These are phyloP conservation scores for Diabrotica virgifera DNA, from an alignment of 1,140 invertebrate species.

Conservation along the genomic window DNA sequence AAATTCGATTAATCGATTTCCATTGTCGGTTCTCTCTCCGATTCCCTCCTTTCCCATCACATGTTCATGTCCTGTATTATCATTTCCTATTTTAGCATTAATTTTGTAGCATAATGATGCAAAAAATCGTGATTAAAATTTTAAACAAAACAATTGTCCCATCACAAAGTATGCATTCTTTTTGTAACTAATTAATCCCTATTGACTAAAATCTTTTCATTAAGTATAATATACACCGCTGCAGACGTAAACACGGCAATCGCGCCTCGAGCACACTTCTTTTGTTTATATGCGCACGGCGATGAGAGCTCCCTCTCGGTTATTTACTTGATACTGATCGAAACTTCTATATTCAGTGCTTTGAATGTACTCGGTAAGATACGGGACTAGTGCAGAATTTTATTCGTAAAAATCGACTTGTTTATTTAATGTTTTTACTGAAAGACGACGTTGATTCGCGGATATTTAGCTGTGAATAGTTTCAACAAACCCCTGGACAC, in stretches of 20 bases:
- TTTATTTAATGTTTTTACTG: conserved; percentile 15
- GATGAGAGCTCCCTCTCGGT: conserved; percentile 7
- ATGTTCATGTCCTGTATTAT: no score
- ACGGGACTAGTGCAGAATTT: conserved; percentile 5
- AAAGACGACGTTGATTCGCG: conserved; percentile 18
- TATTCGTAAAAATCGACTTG: conserved; percentile 14
- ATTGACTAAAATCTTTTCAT: no score
- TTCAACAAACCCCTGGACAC: conserved; percentile 11
- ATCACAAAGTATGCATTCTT: no score
- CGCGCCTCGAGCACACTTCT: conserved; percentile 3
- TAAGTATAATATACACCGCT: neutral
- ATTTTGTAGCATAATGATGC: no score
- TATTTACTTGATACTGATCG: conserved; percentile 10
- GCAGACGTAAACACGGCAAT: neutral
- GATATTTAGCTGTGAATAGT: conserved; percentile 18
- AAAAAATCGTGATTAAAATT: no score
- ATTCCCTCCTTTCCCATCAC: no score
- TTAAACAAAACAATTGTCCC: no score
- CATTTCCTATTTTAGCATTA: no score
- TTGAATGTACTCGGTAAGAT: conserved; percentile 10
- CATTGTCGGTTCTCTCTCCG: no score
- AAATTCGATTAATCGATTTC: no score
- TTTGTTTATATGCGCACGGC: conserved; percentile 11
- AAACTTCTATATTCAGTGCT: conserved; percentile 15
- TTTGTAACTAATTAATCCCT: no score